Base-by-base conservation (phyloP, 2,113 vertebrate genomes). In the Dasyurus viverrinus region DNA sequence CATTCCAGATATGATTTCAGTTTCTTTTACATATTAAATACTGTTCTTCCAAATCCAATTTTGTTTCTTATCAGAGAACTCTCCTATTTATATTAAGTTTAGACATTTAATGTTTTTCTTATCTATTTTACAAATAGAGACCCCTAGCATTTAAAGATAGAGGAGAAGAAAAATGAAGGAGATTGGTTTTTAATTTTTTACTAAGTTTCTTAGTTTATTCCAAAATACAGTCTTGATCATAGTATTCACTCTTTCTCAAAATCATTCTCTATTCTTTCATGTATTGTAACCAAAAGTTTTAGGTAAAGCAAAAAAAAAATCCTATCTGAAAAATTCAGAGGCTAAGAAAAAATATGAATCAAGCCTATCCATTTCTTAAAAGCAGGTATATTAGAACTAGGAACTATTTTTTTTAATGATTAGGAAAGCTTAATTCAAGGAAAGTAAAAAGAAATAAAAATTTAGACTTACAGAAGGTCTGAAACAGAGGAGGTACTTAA, bases 1-100 rank as follows among this genome's bases (percentile, higher is more conserved):
- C 54, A 53, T 89, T 93, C 95, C 12, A 91, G 2, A 27, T 54
- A 42, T 76, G 36, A 84, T 76, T 92, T 92, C 89, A 92, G 36
- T 95, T 93, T 8, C 36, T 76, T 89, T 76, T 89, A 76, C 4
- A 53, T 5, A 12, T 93, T 95, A 91, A 97, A 94, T 93, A 94
- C 23, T 60, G 30, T 0, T 60, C 1, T 46, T 60, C 47, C 12
- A 57, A 2, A 0, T 12, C 12, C 27, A 22, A 26, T 47, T 89
- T 42, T 9, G 94, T 92, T 92, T 89, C 2, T 26, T 84, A 54
- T 22, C 23, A 47, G 10, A 60, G 23, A 8, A 94, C 36, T 54
- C 26, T 89, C 76, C 11, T 2, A 42, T 54, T 47, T 54, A 30
- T 60, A 25, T 46, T 54, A 90, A 24, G 11, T 8, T 76, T 9